These are phyloP conservation scores for Phalacrocorax pelagicus DNA, from an alignment of 2,113 vertebrate species.

Conservation along the genomic window DNA sequence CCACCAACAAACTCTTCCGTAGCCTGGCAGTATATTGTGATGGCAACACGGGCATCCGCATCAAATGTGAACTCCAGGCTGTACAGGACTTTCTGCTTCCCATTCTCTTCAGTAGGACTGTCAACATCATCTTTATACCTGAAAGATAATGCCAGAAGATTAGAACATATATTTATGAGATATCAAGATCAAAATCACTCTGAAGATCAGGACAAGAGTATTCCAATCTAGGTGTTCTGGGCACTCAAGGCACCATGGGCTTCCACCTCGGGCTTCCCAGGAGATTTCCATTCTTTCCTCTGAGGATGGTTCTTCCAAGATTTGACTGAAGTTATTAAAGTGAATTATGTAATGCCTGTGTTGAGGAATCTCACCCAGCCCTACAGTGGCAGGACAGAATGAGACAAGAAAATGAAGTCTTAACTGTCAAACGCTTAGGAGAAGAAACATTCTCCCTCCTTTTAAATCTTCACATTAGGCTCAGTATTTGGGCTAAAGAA, in stretches of 20 bases:
- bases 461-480: not conserved
- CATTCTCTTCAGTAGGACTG: conserved; percentile 82
- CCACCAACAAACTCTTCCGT: conserved; percentile 94
- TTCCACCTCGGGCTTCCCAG: not conserved
- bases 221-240: not conserved
- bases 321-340: not conserved
- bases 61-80: conserved; percentile 98
- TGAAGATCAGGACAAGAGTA: not conserved
- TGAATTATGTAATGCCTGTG: fast-evolving
- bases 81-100: conserved; percentile 90
- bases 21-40: conserved; percentile 96
- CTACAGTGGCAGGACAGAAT: not conserved
- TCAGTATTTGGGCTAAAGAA: not conserved
- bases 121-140: conserved; percentile 96
- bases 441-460: not conserved
- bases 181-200: not conserved
- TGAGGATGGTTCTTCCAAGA: not conserved
- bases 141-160: not conserved
- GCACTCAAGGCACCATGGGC: not conserved
- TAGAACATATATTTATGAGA: not conserved
- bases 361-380: not conserved
- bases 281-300: not conserved
- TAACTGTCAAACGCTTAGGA: not conserved
- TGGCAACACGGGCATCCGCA: conserved; percentile 92
- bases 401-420: not conserved